Percentiles rank a stretch among this genome's conserved stretches.
These are phyloP conservation scores for Aplochiton taeniatus DNA, from an alignment of 2,797 vertebrate species.

Conservation along the genomic window DNA sequence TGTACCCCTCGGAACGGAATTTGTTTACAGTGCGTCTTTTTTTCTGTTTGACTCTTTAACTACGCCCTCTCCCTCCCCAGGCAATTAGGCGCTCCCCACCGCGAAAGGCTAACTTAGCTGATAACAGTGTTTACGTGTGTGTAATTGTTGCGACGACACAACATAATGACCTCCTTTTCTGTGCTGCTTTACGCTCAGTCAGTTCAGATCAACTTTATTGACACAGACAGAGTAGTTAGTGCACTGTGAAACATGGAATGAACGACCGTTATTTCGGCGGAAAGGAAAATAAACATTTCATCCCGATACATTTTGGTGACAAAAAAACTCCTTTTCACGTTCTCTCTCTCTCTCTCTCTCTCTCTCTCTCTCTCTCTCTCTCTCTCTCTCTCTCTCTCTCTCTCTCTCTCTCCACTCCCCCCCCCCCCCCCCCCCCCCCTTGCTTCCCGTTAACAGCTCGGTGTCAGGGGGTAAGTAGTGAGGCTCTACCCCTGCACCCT, in stretches of 20 bases:
- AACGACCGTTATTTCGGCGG: conserved; percentile 58
- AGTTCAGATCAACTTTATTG: conserved; percentile 60
- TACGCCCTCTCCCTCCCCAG: conserved; percentile 38
- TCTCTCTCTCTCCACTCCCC: conserved; percentile 7
- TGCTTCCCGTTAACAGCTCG: conserved; percentile 78
- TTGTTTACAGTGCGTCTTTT: conserved; percentile 51
- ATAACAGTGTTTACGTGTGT: conserved; percentile 57
- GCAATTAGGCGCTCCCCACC: conserved; percentile 46
- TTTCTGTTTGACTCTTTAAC: conserved; percentile 53
- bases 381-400: no score
- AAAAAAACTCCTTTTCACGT: conserved; percentile 23
- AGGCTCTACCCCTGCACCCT: conserved; percentile 69
- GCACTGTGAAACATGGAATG: conserved; percentile 64
- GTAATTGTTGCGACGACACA: conserved; percentile 50
- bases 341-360: conserved; percentile 16
- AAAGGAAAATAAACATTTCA: conserved; percentile 67
- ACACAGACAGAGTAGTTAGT: conserved; percentile 53
- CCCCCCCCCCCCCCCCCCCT: conserved; percentile 61
- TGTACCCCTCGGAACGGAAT: conserved; percentile 61
- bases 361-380: conserved; percentile 23
- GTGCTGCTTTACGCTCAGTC: conserved; percentile 55
- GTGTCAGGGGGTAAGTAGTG: conserved; percentile 85
- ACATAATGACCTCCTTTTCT: conserved; percentile 35
- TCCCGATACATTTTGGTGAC: conserved; percentile 53
- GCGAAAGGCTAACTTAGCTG: conserved; percentile 49